Conservation (phyloP, 1,140 invertebrate genomes). For the Carcinoscorpius rotundicauda region DNA sequence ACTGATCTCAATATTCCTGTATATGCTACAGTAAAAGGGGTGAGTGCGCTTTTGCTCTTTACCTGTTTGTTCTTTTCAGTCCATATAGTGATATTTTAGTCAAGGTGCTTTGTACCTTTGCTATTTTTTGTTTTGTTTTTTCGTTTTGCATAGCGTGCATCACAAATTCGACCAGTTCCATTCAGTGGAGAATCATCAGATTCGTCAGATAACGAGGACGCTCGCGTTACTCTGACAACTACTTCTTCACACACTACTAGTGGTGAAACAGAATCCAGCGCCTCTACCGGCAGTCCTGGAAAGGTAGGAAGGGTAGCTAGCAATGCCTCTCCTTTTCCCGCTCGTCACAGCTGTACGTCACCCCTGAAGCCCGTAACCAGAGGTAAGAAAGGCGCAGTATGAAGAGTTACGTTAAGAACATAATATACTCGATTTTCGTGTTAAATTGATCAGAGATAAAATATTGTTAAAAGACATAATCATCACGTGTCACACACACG, state of each 20-base stretch:
- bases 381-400: constrained; percentile 32
- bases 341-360: constrained; percentile 61
- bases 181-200: constrained; percentile 91
- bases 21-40: constrained; percentile 89
- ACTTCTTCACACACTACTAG: constrained; percentile 33
- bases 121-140: constrained; percentile 5
- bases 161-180: constrained; percentile 87
- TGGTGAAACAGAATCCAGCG: constrained; percentile 39
- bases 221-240: constrained; percentile 30
- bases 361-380: constrained; percentile 61
- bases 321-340: constrained; percentile 47
- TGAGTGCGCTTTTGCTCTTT: constrained; percentile 33
- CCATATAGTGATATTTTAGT: background rate
- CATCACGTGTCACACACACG: too few species aligned
- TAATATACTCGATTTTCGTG: too few species aligned
- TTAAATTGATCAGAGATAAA: too few species aligned
- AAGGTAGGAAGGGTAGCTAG: constrained; percentile 42
- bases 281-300: constrained; percentile 56
- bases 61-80: background rate
- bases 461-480: too few species aligned
- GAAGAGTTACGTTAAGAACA: too few species aligned
- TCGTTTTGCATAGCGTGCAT: constrained; percentile 53
- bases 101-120: background rate
- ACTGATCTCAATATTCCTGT: constrained; percentile 58
- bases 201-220: constrained; percentile 83